These are phyloP conservation scores for Drosophila rufa DNA, from an alignment of 1,140 invertebrate species.

Conservation along the genomic window DNA sequence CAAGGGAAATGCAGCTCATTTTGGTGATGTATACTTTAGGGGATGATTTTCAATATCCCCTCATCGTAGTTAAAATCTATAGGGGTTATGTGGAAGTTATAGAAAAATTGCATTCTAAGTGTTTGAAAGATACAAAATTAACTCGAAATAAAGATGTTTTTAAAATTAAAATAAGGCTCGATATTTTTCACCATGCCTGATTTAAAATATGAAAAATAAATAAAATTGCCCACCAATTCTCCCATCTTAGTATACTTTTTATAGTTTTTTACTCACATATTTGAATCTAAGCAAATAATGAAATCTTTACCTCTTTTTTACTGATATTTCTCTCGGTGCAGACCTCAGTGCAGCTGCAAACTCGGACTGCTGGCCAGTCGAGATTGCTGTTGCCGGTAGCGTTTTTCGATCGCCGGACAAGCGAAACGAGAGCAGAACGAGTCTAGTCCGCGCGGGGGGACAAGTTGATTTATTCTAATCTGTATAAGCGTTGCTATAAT, in stretches of 20 bases:
- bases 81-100: background rate
- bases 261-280: background rate
- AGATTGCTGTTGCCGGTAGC: conserved; percentile 71
- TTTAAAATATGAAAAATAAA: too few relatives aligned
- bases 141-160: too few relatives aligned
- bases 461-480: conserved; percentile 81
- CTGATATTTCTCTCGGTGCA: conserved; percentile 1
- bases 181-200: too few relatives aligned
- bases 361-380: conserved; percentile 43
- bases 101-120: too few relatives aligned
- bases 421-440: conserved; percentile 32
- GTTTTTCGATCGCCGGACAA: conserved; percentile 62
- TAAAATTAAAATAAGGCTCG: too few relatives aligned
- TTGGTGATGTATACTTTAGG: background rate
- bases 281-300: background rate
- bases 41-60: background rate
- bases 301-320: background rate
- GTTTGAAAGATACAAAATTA: too few relatives aligned
- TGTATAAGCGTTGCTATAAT: conserved; percentile 81
- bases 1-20: background rate
- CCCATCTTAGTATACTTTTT: too few relatives aligned
- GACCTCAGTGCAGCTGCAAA: conserved; percentile 31
- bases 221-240: too few relatives aligned
- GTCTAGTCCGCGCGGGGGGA: conserved; percentile 27
- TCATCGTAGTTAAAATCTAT: background rate